Evolutionary conservation across 2,113 vertebrate genomes (phyloP), one percentile per base, ranked within the genome.

Genomic region (Oxygymnocypris stewartii): DNA sequence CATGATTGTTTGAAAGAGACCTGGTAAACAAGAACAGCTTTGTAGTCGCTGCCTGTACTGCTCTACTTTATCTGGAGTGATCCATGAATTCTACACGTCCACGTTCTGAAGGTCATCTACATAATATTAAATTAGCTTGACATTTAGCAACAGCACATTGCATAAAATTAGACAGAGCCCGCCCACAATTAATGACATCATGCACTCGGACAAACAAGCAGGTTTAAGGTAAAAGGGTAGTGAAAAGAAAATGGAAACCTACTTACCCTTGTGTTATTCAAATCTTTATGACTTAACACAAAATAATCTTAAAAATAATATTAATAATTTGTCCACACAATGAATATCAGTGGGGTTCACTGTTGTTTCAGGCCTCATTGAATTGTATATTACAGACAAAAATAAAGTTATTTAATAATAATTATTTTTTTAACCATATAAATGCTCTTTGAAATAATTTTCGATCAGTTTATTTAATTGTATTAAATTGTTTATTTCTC

Each of bases 21-120:
- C 14, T 20, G 40, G 28, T 63, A 57, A 84, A 74, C 82, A 74
- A 74, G 31, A 84, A 16, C 4, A 57, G 10, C 65, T 40, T 82
- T 57, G 49, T 67, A 57, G 82, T 84, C 28, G 13, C 5, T 5
- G 44, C 47, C 67, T 84, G 20, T 16, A 51, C 11, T 25, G 67
- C n/a, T 54, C 42, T 44, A 2, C 25, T 13, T 69, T 16, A 51
- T 4, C 25, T 23, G 18, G 10, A 49, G 11, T 6, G 25, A 51
- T 51, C 14, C 44, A 71, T 0, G 18, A 2, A 51, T 31, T 35
- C 11, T 3, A 51, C 63, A 82, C 42, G n/a, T 14, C 10, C 9
- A 23, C 7, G 14, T 35, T 83, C 14, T 40, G 23, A 74, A 74
- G n/a, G 44, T 51, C 25, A 69, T 71, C 49, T 14, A 51, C 40